These are phyloP conservation scores for Erebia palarica DNA, from an alignment of 2,888 invertebrate species.

Conservation along the genomic window DNA sequence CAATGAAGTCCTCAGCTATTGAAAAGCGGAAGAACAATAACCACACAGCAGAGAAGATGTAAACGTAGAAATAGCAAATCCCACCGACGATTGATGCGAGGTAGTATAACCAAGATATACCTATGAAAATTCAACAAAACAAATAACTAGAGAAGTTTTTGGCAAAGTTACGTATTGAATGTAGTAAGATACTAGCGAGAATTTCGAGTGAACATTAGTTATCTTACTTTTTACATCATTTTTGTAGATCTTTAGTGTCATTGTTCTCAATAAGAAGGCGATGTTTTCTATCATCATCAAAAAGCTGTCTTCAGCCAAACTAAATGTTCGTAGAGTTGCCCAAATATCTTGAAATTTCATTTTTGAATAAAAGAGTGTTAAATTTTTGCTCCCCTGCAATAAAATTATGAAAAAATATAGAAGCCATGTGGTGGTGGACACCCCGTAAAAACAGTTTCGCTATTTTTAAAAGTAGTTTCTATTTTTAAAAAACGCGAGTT, in stretches of 20 bases:
- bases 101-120: slow-evolving; percentile 49
- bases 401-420: not conserved
- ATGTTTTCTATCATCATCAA: slow-evolving; percentile 60
- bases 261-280: slow-evolving; percentile 47
- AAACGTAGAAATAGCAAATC: slow-evolving; percentile 53
- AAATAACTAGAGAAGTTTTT: not conserved
- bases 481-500: too few relatives aligned
- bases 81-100: slow-evolving; percentile 40
- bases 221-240: slow-evolving; percentile 48
- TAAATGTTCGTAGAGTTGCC: slow-evolving; percentile 27
- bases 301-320: slow-evolving; percentile 49
- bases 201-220: slow-evolving; percentile 24
- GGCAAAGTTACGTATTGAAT: too few relatives aligned
- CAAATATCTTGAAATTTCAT: slow-evolving; percentile 16
- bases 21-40: slow-evolving; percentile 50
- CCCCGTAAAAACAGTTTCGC: too few relatives aligned
- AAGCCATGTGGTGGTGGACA: too few relatives aligned
- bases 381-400: not conserved
- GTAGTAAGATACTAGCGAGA: not conserved
- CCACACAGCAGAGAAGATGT: slow-evolving; percentile 54
- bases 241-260: slow-evolving; percentile 53
- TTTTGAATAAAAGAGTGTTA: not conserved
- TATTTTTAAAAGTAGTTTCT: too few relatives aligned
- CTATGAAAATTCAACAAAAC: slow-evolving; percentile 40
- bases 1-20: slow-evolving; percentile 48